A percentile compares a stretch with the other conserved stretches of the same genome.
These are phyloP conservation scores for Callipepla californica DNA, from an alignment of 2,113 vertebrate species.

Conservation along the genomic window DNA sequence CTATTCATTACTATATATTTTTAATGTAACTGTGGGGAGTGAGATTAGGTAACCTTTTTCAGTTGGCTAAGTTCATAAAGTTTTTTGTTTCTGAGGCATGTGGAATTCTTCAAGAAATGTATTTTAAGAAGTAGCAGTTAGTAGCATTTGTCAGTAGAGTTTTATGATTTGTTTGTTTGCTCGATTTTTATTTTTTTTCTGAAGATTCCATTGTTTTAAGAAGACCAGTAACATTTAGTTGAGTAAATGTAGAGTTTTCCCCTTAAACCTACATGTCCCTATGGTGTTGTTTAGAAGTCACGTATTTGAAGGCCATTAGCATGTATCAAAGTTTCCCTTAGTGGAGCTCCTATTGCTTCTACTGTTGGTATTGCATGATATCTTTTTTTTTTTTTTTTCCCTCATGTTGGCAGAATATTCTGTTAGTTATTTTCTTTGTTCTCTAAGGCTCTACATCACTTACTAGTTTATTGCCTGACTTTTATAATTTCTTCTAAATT, in stretches of 20 bases:
- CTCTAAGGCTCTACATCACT: not conserved
- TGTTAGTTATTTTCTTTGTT: slow-evolving; percentile 27
- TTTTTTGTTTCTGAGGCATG: not conserved
- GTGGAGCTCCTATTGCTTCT: not conserved
- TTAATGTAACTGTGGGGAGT: not conserved
- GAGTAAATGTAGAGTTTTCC: not conserved
- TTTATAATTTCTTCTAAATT: slow-evolving; percentile 19
- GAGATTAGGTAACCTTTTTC: not conserved
- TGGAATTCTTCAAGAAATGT: not conserved
- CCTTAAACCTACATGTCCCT: not conserved
- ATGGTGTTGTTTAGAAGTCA: not conserved
- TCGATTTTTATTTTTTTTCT: not conserved
- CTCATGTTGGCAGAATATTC: not conserved
- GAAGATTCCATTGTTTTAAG: not conserved
- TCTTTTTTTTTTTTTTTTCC: not conserved
- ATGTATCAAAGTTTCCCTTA: not conserved
- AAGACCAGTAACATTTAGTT: not conserved
- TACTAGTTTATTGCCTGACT: not conserved
- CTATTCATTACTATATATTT: not conserved
- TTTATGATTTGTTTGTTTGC: no score
- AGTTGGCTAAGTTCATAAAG: not conserved
- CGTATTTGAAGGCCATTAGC: not conserved
- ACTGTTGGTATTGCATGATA: not conserved
- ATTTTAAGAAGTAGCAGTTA: not conserved
- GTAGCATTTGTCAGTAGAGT: not conserved